Evolutionary conservation across 2,888 invertebrate species (phyloP), one percentile per base, ranked within the genome.

Genomic region (Cheilosia vernalis): DNA sequence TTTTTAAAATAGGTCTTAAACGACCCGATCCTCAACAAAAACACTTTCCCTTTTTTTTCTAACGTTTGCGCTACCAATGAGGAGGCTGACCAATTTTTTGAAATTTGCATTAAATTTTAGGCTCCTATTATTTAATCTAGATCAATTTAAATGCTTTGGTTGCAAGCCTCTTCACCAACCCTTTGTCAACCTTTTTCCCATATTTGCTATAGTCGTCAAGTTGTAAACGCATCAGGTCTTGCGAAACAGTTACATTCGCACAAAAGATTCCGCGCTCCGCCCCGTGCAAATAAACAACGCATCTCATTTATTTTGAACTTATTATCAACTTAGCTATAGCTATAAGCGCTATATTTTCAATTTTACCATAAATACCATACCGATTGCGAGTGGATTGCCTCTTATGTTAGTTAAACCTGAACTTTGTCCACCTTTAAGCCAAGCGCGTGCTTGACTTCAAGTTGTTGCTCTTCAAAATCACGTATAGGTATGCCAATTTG

Each of bases 381-480:
- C 9, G 61, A 61, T 30, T 30, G 37, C 37, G 33, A 69, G 33
- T 69, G 69, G 51, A 56, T n/a, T 40, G 37, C 58, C 60, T 24
- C 37, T 47, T 60, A 49, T 44, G 30, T 69, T 42, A 30, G 49
- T 27, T 49, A 49, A 70, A 60, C 13, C 24, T 60, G 58, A 60
- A 70, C 70, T 70, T 70, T 70, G 70, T 60, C 56, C 56, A 49
- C 60, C 49, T 44, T 49, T 60, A 70, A 51, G 15, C 17, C 70
- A 51, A 49, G 60, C 49, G 56, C 15, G 56, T 24, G 47, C 58
- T 60, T 37, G 17, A 69, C 47, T 69, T 70, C 15, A 60, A 70
- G 60, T 60, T 58, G 58, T 49, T 60, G 60, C 60, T 60, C 60
- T 70, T 70, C 70, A 70, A 60, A 70, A 69, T 44, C 30, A 69